Conservation (phyloP, 2,113 vertebrate genomes). For the Theropithecus gelada region DNA sequence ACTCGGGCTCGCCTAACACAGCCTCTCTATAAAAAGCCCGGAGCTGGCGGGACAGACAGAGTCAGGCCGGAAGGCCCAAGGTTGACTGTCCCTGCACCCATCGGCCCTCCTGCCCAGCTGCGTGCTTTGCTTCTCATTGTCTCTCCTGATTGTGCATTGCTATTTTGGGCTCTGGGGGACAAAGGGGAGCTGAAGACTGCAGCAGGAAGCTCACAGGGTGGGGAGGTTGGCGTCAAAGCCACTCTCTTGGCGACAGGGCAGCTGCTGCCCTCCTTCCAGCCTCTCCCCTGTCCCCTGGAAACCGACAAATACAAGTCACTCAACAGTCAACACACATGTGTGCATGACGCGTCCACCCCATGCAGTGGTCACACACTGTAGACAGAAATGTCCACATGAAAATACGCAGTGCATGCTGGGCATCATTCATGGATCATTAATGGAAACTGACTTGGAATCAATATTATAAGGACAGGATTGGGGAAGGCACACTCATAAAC, state of each 20-base stretch:
- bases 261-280: constrained; percentile 42
- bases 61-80: constrained; percentile 39
- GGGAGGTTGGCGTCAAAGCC: not conserved
- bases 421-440: not conserved
- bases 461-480: not conserved
- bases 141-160: not conserved
- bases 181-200: not conserved
- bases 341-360: not conserved
- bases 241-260: not conserved
- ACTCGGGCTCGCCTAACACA: not conserved
- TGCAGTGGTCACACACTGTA: not conserved
- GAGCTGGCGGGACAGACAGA: not conserved
- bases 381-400: not conserved
- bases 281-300: constrained; percentile 51
- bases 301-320: constrained; percentile 31
- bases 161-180: constrained; percentile 47
- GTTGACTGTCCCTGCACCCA: constrained; percentile 35
- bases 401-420: no score
- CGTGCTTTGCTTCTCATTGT: not conserved
- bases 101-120: not conserved
- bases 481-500: not conserved
- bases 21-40: constrained; percentile 51
- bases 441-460: not conserved
- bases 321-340: not conserved
- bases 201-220: constrained; percentile 25